Conservation (phyloP, 2,113 vertebrate genomes). For the Plotosus lineatus region DNA sequence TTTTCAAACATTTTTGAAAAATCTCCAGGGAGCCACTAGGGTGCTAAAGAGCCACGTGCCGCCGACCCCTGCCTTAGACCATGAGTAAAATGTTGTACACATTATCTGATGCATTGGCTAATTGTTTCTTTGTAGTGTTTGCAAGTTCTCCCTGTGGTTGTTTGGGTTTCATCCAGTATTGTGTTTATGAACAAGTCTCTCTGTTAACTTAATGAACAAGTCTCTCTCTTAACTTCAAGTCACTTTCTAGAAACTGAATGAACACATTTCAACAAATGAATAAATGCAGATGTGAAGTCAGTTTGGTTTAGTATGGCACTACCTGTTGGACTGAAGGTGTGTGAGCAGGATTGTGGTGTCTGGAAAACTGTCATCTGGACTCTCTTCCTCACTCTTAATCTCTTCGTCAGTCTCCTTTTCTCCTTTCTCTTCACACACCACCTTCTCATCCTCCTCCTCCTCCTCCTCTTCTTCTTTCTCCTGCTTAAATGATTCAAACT, state of each 20-base stretch:
- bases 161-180: no score
- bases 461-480: constrained; percentile 40
- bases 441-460: constrained; percentile 20
- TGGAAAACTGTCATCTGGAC: constrained; percentile 77
- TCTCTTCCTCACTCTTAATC: constrained; percentile 36
- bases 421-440: constrained; percentile 7
- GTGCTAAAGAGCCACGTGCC: no score
- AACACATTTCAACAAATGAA: not conserved
- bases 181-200: no score
- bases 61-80: no score
- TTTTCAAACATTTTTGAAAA: no score
- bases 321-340: constrained; percentile 88
- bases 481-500: constrained; percentile 32
- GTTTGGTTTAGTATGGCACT: not conserved
- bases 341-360: constrained; percentile 91
- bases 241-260: not conserved
- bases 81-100: no score
- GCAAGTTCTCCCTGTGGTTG: no score
- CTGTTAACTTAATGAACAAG: no score
- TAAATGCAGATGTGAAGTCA: not conserved
- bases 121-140: no score
- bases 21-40: no score
- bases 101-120: no score
- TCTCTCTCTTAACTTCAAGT: no score
- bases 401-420: constrained; percentile 38